A percentile compares a stretch with the other conserved stretches of the same genome.
Conservation (phyloP, 1,140 invertebrate species). For the Episyrphus balteatus region DNA sequence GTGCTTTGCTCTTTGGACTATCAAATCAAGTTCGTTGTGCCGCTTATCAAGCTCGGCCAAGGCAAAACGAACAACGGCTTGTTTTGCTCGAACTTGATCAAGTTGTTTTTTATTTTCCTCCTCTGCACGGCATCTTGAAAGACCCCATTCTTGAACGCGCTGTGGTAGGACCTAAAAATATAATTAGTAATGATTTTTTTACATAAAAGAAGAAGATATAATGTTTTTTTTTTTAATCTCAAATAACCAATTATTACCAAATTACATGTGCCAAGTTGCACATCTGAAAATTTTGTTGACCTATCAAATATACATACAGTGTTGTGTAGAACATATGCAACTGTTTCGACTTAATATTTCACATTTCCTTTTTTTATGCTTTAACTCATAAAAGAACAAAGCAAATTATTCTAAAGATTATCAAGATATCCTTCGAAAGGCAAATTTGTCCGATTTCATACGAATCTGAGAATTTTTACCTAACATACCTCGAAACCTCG, state of each 20-base stretch:
- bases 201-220: constrained; percentile 2
- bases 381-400: no score
- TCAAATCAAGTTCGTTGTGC: constrained; percentile 66
- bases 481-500: no score
- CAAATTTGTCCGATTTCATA: no score
- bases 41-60: constrained; percentile 67
- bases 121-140: constrained; percentile 80
- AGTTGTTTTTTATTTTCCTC: constrained; percentile 72
- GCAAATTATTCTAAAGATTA: no score
- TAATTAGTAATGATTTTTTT: constrained; percentile 4
- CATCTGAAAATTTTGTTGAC: no score
- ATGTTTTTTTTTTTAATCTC: background rate
- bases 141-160: constrained; percentile 88
- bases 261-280: no score
- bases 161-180: constrained; percentile 65
- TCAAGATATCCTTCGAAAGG: no score
- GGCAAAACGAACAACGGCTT: constrained; percentile 60
- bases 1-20: constrained; percentile 64
- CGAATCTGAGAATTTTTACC: no score
- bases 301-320: no score
- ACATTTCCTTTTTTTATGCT: no score
- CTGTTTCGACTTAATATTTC: no score
- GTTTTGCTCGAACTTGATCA: constrained; percentile 69
- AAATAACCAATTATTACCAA: background rate
- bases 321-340: no score